Percentiles rank a stretch among this genome's conserved stretches.
These are phyloP conservation scores for Apotomis capreana DNA, from an alignment of 2,888 invertebrate species.

Conservation along the genomic window DNA sequence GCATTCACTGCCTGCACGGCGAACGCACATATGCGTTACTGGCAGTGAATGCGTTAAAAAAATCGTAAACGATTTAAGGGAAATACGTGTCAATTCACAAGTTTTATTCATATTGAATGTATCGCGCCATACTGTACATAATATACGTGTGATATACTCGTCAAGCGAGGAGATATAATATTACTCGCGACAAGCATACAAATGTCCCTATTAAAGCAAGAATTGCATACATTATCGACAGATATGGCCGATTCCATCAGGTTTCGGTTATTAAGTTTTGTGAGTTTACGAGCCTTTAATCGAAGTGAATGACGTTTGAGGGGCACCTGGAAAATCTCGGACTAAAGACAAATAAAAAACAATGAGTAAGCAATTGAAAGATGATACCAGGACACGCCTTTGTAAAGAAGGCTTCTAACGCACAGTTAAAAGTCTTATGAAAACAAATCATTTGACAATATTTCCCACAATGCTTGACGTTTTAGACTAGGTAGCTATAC, in stretches of 20 bases:
- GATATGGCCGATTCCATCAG: neutral
- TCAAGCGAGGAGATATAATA: neutral
- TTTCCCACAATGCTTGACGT: too few relatives aligned
- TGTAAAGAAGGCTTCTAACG: too few relatives aligned
- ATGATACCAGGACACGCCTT: too few relatives aligned
- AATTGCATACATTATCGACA: neutral
- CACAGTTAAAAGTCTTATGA: too few relatives aligned
- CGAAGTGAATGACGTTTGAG: neutral
- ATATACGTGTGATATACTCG: neutral
- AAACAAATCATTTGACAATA: too few relatives aligned
- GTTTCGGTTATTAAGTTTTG: neutral
- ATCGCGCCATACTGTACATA: neutral
- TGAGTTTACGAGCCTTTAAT: neutral
- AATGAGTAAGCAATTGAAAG: too few relatives aligned
- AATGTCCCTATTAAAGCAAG: neutral
- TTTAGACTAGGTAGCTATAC: too few relatives aligned
- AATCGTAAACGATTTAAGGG: too few relatives aligned
- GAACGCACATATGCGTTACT: too few relatives aligned
- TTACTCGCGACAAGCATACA: neutral
- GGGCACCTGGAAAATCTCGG: neutral
- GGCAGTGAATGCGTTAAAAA: too few relatives aligned
- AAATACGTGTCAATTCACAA: neutral
- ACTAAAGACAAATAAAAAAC: neutral
- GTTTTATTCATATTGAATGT: neutral
- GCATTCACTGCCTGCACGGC: too few relatives aligned